Base-by-base conservation (phyloP, 1,140 invertebrate species). In the Neodiprion pinetum region DNA sequence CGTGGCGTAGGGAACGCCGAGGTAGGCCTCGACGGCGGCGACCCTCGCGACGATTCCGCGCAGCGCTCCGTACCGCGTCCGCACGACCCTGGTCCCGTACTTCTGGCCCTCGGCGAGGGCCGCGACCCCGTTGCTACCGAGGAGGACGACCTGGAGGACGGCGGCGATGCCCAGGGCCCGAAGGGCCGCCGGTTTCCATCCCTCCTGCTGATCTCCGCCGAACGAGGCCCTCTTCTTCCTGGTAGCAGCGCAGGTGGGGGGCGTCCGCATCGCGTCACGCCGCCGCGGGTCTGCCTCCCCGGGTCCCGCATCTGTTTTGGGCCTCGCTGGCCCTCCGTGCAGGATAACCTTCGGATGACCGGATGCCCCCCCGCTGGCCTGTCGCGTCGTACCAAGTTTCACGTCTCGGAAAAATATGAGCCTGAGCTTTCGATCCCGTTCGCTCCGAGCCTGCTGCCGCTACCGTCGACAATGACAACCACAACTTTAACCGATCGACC, bases 1-100 rank as follows among this genome's bases (percentile, higher is more conserved):
- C 12, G 94, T 94, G 7, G 95, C 98, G 90, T 99, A 99, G 1
- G 97, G 97, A 74, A 98, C 95, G 53, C 97, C 98, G 76, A 98
- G 91, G 85, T 97, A 99, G n/a, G 95, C 95, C 87, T 98, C 97
- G 53, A 98, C 96, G 47, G 95, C 92, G 47, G 92, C 93, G 81
- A 93, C 91, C 81, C 94, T 92, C 49, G 95, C 92, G 72, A 97
- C 92, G 82, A 96, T 91, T 48, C 96, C 96, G 11, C 96, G 91
- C 76, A 98, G 87, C 47, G 92, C 92, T 28, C 96, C 96, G 90
- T 97, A 97, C 83, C 96, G 95, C 70, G 96, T 97, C 76, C 92
- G 91, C 48, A 97, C 94, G 48, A 96, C 92, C 75, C 95, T 90
- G 68, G 94, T 92, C 87, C 93, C 93, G 83, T 94, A 94, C 85